Base-by-base conservation (phyloP, 2,113 vertebrate species). In the Chionomys nivalis region DNA sequence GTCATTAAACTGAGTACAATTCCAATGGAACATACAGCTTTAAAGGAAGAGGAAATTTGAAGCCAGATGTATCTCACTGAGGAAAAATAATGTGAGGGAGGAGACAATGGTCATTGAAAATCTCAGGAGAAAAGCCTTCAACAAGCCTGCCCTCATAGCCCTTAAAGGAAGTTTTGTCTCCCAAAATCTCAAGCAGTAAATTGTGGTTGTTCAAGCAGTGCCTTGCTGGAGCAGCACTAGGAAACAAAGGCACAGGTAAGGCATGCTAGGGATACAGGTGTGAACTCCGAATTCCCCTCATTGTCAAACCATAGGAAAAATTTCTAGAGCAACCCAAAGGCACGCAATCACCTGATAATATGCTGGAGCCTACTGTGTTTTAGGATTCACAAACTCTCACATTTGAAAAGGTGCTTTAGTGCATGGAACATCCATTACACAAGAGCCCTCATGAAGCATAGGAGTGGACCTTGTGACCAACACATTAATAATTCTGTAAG, bases 361-460 rank as follows among this genome's bases (percentile, higher is more conserved):
- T 33, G 24, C 17, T 70, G 44, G 16, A 16, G 26, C 4, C 11
- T 95, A 52, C 47, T 70, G 7, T 65, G 63, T 42, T 81, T 66
- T 86, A 26, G 33, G 95, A 91, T 72, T 93, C 77, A 96, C 39
- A 28, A 89, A 39, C 68, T 10, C 86, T 81, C 39, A 49, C 58
- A 36, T 42, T 63, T 91, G 87, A 31, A 70, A 88, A 93, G 58
- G 19, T 14, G 13, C 58, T 17, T 24, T 1, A 73, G n/a, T 72
- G 0, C 36, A 63, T 31, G 2, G 17, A 61, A 14, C 55, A 52
- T 31, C 21, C 26, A 21, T 36, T n/a, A 72, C 33, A 21, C n/a
- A 88, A 88, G 90, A 55, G 11, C 16, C 23, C 26, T 44, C 58
- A 1, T 31, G 8, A 52, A 11, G 1, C 70, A 75, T 16, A 4